Evolutionary conservation across 2,888 invertebrate species (phyloP).

Genomic region (Caenorhabditis sinica): DNA sequence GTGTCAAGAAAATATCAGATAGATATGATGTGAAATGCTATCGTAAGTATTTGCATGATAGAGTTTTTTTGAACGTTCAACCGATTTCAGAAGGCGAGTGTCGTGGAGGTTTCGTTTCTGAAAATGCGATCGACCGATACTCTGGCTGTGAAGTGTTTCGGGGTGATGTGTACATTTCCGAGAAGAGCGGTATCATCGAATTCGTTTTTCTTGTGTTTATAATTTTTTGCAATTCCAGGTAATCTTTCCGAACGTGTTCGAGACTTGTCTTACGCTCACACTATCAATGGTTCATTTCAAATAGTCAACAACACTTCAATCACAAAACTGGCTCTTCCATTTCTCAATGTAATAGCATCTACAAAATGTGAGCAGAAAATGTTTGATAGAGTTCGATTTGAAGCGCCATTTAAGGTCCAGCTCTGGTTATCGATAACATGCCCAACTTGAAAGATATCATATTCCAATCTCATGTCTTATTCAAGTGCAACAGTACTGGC

Average conservation of each 20-base stretch:
- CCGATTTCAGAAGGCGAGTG: slow-evolving; percentile 43
- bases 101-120: slow-evolving; percentile 39
- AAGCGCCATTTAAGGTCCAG: slow-evolving; percentile 34
- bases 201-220: not conserved
- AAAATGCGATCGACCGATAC: not conserved
- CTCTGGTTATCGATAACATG: slow-evolving; percentile 38
- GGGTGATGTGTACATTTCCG: slow-evolving; percentile 23
- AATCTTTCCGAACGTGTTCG: slow-evolving; percentile 29
- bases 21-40: slow-evolving; percentile 9
- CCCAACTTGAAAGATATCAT: slow-evolving; percentile 15
- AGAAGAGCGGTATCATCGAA: slow-evolving; percentile 10
- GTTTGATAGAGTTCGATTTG: no score
- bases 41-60: slow-evolving; percentile 39
- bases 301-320: slow-evolving; percentile 33
- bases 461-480: slow-evolving; percentile 32
- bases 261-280: slow-evolving; percentile 33
- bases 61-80: not conserved
- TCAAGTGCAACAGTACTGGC: slow-evolving; percentile 13
- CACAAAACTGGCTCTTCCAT: slow-evolving; percentile 31
- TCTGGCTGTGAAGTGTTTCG: slow-evolving; percentile 37
- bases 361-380: slow-evolving; percentile 11
- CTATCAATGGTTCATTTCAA: slow-evolving; percentile 27
- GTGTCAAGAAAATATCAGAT: not conserved
- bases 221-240: slow-evolving; percentile 3
- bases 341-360: slow-evolving; percentile 35